These are phyloP conservation scores for Coluber constrictor DNA, from an alignment of 2,797 vertebrate species.

Conservation along the genomic window DNA sequence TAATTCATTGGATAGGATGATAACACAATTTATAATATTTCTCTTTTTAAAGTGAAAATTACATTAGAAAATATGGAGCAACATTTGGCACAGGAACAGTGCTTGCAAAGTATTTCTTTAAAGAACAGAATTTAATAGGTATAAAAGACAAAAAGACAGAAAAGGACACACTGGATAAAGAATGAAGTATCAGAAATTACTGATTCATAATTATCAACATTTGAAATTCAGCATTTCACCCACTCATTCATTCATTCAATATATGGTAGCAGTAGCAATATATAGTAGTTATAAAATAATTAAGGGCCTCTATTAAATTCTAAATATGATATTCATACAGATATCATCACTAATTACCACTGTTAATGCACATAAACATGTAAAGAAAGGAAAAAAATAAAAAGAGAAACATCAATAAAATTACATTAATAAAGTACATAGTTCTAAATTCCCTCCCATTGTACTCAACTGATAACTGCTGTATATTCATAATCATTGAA, in stretches of 20 bases:
- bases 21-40: neutral
- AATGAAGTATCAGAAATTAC: neutral
- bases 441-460: neutral
- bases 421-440: neutral
- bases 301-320: neutral
- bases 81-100: neutral
- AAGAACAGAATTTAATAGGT: neutral
- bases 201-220: neutral
- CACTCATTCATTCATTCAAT: neutral
- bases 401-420: neutral
- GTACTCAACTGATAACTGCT: neutral
- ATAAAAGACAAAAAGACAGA: neutral
- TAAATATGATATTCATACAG: neutral
- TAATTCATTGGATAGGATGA: neutral
- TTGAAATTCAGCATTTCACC: neutral
- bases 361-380: neutral
- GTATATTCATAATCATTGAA: neutral
- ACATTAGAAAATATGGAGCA: neutral
- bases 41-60: neutral
- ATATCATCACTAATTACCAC: neutral
- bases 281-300: neutral
- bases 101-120: slow-evolving; percentile 45
- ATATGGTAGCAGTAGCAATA: neutral
- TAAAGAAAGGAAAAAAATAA: neutral
- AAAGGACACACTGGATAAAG: neutral